A percentile compares a stretch with the other conserved stretches of the same genome.
Evolutionary conservation across 2,797 vertebrate genomes (phyloP).

Genomic region (Megalops cyprinoides): DNA sequence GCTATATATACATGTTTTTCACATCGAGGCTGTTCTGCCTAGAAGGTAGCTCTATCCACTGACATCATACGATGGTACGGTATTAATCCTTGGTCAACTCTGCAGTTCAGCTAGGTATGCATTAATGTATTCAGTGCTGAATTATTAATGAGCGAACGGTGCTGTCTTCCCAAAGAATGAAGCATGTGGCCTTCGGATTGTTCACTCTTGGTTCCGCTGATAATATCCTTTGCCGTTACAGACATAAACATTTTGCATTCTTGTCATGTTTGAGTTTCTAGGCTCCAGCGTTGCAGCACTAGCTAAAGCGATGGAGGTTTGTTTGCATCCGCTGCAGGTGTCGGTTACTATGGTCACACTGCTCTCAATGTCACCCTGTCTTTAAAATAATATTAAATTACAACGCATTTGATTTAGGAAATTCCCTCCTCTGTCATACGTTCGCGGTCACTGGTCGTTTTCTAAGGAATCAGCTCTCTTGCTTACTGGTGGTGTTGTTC

Average conservation of each 20-base stretch:
- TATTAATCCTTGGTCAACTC: conserved; percentile 14
- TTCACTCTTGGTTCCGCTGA: neutral
- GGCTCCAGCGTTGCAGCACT: conserved; percentile 28
- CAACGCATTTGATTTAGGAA: neutral
- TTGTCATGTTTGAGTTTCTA: conserved; percentile 32
- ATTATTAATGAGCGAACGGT: conserved; percentile 32
- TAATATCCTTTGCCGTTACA: conserved; percentile 17
- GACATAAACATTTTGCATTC: conserved; percentile 24
- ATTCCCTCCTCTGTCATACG: neutral
- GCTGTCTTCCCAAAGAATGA: conserved; percentile 9
- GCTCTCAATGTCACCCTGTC: conserved; percentile 32
- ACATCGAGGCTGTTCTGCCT: neutral
- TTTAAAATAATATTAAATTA: neutral
- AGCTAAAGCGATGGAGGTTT: conserved; percentile 38
- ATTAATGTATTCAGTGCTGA: conserved; percentile 21
- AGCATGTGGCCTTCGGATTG: neutral
- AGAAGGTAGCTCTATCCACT: conserved; percentile 16
- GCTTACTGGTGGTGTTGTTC: too few relatives aligned
- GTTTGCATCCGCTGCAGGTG: conserved; percentile 47
- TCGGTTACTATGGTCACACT: conserved; percentile 57
- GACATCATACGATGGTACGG: conserved; percentile 27
- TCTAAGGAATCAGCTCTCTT: neutral
- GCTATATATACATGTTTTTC: neutral
- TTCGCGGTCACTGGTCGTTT: neutral
- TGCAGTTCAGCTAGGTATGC: conserved; percentile 28